Evolutionary conservation across 1,140 invertebrate species (phyloP).

Genomic region (Coboldia fuscipes): DNA sequence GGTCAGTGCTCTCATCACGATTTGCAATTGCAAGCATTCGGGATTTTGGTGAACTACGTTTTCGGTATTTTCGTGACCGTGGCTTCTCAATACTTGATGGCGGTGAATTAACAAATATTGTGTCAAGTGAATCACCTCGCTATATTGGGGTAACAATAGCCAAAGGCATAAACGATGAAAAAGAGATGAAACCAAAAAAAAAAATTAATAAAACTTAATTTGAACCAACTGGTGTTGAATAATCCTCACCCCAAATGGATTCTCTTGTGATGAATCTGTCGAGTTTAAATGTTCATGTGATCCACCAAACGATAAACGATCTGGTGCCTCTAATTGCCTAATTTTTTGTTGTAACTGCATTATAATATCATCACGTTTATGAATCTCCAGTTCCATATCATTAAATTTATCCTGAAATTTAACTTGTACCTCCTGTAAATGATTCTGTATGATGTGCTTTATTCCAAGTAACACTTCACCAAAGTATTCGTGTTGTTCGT

Average conservation of each 20-base stretch:
- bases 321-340: conserved; percentile 32
- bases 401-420: conserved; percentile 45
- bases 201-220: conserved; percentile 1
- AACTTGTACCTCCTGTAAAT: conserved; percentile 39
- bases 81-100: conserved; percentile 14
- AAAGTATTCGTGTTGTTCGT: conserved; percentile 56
- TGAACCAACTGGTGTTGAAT: conserved; percentile 19
- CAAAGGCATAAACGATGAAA: too few species aligned
- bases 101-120: conserved; percentile 32
- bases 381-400: conserved; percentile 50
- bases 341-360: conserved; percentile 47
- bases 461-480: conserved; percentile 50
- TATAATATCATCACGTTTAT: conserved; percentile 55
- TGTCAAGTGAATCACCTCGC: conserved; percentile 33
- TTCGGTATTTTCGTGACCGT: conserved; percentile 6
- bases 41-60: not conserved
- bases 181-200: too few species aligned
- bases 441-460: conserved; percentile 49
- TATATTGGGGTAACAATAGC: too few species aligned
- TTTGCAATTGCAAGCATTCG: not conserved
- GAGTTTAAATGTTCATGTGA: too few species aligned
- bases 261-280: conserved; percentile 24
- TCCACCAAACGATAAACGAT: too few species aligned
- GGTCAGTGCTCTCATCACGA: conserved; percentile 26
- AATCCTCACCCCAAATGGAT: conserved; percentile 26